phyloP scores from a whole-genome alignment of 2,888 invertebrate species.

The Dolomedes plantarius region DNA sequence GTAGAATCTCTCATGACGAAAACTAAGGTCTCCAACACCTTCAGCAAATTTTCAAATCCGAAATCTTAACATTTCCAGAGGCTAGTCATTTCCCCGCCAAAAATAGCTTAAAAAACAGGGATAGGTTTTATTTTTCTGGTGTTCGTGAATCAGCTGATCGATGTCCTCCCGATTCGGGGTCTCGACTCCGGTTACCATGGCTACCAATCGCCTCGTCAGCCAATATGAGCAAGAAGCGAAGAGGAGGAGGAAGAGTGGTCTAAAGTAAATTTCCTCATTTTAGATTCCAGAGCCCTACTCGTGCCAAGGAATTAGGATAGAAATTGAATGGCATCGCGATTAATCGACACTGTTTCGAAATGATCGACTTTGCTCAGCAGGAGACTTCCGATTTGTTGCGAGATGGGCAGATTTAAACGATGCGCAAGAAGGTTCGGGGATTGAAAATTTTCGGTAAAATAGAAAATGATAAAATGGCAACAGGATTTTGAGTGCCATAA shows the following conservation, averaged over 20 bases:
- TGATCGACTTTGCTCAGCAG: neutral
- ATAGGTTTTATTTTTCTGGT: neutral
- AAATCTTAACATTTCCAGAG: neutral
- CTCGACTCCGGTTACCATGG: constrained; percentile 45
- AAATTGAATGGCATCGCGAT: neutral
- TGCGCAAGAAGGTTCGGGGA: too few species aligned
- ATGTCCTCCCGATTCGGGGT: constrained; percentile 55
- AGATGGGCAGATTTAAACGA: neutral
- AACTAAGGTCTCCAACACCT: too few species aligned
- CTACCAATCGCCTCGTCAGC: constrained; percentile 50
- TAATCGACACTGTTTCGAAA: constrained; percentile 7
- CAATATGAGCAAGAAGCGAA: constrained; percentile 31
- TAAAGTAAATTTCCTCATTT: constrained; percentile 19
- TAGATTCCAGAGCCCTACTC: constrained; percentile 6
- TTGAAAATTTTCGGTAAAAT: too few species aligned
- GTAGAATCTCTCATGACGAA: too few species aligned
- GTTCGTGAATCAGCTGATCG: constrained; percentile 33
- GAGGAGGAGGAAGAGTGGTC: constrained; percentile 26
- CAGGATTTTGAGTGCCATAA: too few species aligned
- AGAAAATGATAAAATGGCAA: too few species aligned
- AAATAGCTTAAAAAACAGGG: constrained; percentile 4
- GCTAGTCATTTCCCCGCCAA: constrained; percentile 1
- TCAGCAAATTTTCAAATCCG: neutral
- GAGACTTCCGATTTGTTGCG: neutral
- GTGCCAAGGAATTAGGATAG: constrained; percentile 1